Evolutionary conservation across 2,888 invertebrate species (phyloP).

Genomic region (Lycocerus yunnanus): DNA sequence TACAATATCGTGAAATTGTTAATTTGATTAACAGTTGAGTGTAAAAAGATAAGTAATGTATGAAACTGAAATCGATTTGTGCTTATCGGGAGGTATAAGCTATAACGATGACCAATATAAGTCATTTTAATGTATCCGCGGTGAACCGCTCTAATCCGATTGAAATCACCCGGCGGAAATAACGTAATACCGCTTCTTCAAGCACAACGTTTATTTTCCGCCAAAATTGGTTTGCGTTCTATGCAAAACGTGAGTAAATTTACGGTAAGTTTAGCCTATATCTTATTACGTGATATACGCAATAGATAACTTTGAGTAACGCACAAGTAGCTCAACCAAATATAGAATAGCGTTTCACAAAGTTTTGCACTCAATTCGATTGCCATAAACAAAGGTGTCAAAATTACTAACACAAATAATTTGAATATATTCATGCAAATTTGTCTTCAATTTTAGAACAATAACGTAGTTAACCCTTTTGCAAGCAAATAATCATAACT

Average conservation of each 20-base stretch:
- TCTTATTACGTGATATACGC: not conserved
- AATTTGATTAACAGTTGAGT: not conserved
- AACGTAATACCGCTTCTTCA: constrained; percentile 9
- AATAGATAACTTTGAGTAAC: not conserved
- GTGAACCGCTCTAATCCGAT: constrained; percentile 14
- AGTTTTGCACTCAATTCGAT: not conserved
- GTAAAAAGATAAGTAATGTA: not conserved
- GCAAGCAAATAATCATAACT: not conserved
- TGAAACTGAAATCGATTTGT: not conserved
- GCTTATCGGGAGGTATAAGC: not conserved
- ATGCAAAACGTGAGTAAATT: constrained; percentile 1
- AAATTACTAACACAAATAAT: not conserved
- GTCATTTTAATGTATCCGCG: constrained; percentile 18
- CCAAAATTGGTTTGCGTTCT: constrained; percentile 6
- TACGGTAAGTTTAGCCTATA: not conserved
- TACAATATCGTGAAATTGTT: not conserved
- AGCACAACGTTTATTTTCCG: constrained; percentile 9
- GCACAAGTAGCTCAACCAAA: not conserved
- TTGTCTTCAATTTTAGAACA: not conserved
- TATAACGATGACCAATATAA: constrained; percentile 7
- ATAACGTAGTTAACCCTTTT: not conserved
- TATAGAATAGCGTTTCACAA: not conserved
- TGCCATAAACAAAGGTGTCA: not conserved
- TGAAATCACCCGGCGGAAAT: constrained; percentile 8
- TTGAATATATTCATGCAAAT: not conserved